Percentiles rank a stretch among this genome's conserved stretches.
Evolutionary conservation across 2,888 invertebrate species (phyloP).

Genomic region (Apamea sordens): DNA sequence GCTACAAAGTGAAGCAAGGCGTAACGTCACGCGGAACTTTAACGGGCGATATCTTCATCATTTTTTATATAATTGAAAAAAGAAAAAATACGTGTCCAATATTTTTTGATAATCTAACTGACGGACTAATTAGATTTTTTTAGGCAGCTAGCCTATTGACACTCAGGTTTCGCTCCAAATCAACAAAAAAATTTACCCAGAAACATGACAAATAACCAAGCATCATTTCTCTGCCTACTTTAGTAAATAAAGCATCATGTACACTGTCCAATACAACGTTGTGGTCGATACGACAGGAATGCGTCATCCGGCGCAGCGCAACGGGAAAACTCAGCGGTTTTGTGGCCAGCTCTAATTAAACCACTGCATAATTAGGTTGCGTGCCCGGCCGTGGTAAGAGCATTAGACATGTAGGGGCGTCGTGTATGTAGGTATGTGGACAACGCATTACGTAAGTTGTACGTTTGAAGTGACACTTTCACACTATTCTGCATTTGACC

Average conservation of each 20-base stretch:
- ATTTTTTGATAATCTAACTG: too few relatives aligned
- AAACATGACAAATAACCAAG: neutral
- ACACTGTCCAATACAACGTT: neutral
- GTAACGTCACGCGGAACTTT: too few relatives aligned
- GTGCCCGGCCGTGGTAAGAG: slow-evolving; percentile 36
- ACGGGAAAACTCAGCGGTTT: slow-evolving; percentile 75
- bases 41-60: too few relatives aligned
- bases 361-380: slow-evolving; percentile 79
- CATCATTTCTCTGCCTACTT: neutral
- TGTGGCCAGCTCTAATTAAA: slow-evolving; percentile 78
- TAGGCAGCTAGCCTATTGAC: too few relatives aligned
- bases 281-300: slow-evolving; percentile 55
- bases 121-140: too few relatives aligned
- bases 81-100: too few relatives aligned
- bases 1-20: too few relatives aligned
- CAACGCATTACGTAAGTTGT: neutral
- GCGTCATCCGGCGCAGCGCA: slow-evolving; percentile 61
- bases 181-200: neutral
- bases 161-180: neutral
- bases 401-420: slow-evolving; percentile 8
- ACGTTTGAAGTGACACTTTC: too few relatives aligned
- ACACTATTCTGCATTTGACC: neutral
- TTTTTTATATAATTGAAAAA: too few relatives aligned
- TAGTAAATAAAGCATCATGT: slow-evolving; percentile 5
- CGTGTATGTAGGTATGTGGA: neutral